Base-by-base conservation (phyloP, 2,797 vertebrate genomes). In the Gobio occitaniae region DNA sequence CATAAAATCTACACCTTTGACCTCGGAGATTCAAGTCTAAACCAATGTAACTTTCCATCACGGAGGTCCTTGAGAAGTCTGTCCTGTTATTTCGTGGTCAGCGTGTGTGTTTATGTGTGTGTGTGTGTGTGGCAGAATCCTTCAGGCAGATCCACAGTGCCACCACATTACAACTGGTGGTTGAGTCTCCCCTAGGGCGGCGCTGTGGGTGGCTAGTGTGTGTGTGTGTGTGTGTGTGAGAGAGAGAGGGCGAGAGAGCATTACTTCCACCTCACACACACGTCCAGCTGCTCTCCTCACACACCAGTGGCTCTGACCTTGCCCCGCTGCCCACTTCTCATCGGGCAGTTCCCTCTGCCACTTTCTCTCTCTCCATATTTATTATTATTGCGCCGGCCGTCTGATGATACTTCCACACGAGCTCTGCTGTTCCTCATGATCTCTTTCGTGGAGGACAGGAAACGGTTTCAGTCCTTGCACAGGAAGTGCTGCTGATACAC, bases 231-330 rank as follows among this genome's bases (percentile, higher is more conserved):
- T 76, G 48, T 50, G 21, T 50, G 81, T 17, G 82, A 78, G 83
- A 78, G 84, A 80, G 74, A 63, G 47, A 63, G 86, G 70, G 41
- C 48, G 29, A 80, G 56, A 69, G 87, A 84, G 83, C 68, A 86
- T 86, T 89, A 89, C 74, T 89, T 89, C 88, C 86, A 88, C 86
- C 84, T 86, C 86, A 84, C 78, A 86, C 84, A 87, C 61, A 44
- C 25, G 69, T 85, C 84, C 88, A 89, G 88, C 85, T 90, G 86
- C 86, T 82, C 65, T 80, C 78, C 81, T 79, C 78, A 87, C 88
- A 87, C 89, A 72, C 84, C 82, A 89, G 77, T 70, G 85, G 89
- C 74, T 80, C 66, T 86, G 88, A 89, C 90, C 90, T 89, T 88
- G 85, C 86, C 82, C 89, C 75, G 61, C 78, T 88, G 84, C 79